phyloP scores from a whole-genome alignment of 2,797 vertebrate species.

The Argya squamiceps region DNA sequence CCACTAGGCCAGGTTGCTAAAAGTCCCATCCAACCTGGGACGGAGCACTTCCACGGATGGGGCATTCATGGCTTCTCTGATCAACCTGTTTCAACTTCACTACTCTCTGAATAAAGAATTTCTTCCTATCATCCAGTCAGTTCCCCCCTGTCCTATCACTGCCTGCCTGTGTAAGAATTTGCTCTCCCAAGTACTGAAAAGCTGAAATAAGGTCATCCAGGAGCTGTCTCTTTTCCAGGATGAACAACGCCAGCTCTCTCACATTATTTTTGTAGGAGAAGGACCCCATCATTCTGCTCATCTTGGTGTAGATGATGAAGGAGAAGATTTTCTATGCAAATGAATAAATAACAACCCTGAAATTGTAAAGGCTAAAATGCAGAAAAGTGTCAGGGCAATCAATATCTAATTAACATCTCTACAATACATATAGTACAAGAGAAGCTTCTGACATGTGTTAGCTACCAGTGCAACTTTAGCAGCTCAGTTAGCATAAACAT shows the following conservation, averaged over 20 bases:
- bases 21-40: neutral
- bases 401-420: neutral
- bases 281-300: neutral
- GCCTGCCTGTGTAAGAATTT: neutral
- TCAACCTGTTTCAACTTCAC: neutral
- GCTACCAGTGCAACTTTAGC: neutral
- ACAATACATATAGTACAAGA: neutral
- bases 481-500: neutral
- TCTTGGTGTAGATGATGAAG: neutral
- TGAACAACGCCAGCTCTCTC: neutral
- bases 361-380: neutral
- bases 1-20: neutral
- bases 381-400: neutral
- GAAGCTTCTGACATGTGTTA: neutral
- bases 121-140: neutral
- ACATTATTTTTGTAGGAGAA: neutral
- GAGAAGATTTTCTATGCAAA: neutral
- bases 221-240: neutral
- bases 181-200: neutral
- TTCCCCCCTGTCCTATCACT: neutral
- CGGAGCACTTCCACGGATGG: neutral
- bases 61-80: neutral
- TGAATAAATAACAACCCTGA: neutral
- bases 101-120: rapidly evolving
- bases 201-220: neutral